phyloP scores from a whole-genome alignment of 2,113 vertebrate species.

The Cyprinodon tularosa region DNA sequence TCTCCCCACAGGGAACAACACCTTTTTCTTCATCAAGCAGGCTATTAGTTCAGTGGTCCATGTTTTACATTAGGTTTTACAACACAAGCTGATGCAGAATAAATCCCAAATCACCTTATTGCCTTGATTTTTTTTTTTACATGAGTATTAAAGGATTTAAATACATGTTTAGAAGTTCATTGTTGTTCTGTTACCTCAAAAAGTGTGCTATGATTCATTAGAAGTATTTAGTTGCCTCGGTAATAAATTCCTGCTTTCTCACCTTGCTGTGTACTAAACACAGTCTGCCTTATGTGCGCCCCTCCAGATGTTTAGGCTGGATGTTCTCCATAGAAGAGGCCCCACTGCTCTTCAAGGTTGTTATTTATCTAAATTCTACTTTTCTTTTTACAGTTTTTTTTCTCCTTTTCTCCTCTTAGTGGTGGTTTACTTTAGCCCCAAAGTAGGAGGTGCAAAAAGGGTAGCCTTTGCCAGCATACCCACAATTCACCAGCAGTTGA shows the following conservation, averaged over 20 bases:
- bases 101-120: neutral
- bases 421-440: conserved; percentile 74
- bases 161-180: neutral
- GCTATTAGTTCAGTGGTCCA: conserved; percentile 48
- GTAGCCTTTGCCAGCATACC: conserved; percentile 65
- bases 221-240: conserved; percentile 19
- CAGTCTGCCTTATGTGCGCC: conserved; percentile 52
- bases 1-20: conserved; percentile 60
- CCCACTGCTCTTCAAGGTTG: conserved; percentile 53
- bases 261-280: conserved; percentile 56
- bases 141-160: neutral
- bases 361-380: conserved; percentile 71
- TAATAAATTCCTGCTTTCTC: conserved; percentile 61
- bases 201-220: conserved; percentile 15
- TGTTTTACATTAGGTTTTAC: conserved; percentile 51
- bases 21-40: conserved; percentile 67
- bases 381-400: conserved; percentile 45
- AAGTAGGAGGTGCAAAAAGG: conserved; percentile 59
- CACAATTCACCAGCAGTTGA: conserved; percentile 77
- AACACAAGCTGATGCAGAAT: conserved; percentile 24
- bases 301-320: conserved; percentile 67
- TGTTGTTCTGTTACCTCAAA: conserved; percentile 9
- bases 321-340: conserved; percentile 55
- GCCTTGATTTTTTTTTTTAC: conserved; percentile 27
- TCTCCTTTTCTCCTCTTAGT: conserved; percentile 39